These are phyloP conservation scores for Drosophila stalkeri DNA, from an alignment of 2,888 invertebrate species.

Conservation along the genomic window DNA sequence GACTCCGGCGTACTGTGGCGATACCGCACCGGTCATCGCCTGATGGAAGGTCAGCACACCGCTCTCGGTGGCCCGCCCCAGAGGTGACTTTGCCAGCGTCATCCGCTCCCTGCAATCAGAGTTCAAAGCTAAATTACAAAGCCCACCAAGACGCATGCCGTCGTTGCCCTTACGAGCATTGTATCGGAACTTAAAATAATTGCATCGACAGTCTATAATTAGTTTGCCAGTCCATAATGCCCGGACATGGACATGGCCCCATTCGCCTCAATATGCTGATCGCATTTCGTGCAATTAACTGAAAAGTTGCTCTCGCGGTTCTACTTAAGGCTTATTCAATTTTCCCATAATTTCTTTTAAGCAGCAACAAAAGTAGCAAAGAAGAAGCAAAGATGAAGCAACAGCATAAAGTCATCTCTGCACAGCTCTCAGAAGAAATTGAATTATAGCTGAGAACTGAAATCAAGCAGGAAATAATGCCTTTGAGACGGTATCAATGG, in stretches of 20 bases:
- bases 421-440: neutral
- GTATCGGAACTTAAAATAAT: neutral
- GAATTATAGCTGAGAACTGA: neutral
- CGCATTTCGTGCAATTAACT: neutral
- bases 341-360: neutral
- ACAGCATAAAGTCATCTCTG: too few species aligned
- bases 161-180: neutral
- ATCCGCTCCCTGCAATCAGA: constrained; percentile 79
- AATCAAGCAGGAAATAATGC: neutral
- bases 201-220: neutral
- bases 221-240: neutral
- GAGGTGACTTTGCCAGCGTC: constrained; percentile 77
- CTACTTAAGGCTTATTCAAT: constrained; percentile 5
- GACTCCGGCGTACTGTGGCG: constrained; percentile 76
- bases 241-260: neutral
- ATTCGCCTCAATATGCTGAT: neutral
- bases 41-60: constrained; percentile 84
- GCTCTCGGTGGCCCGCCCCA: constrained; percentile 58
- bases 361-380: neutral
- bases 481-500: neutral
- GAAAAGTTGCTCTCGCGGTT: neutral
- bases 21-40: constrained; percentile 84
- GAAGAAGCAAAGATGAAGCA: neutral
- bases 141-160: neutral
- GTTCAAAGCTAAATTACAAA: neutral